A percentile compares a stretch with the other conserved stretches of the same genome.
phyloP scores from a whole-genome alignment of 2,797 vertebrate species.

The Morus bassanus region DNA sequence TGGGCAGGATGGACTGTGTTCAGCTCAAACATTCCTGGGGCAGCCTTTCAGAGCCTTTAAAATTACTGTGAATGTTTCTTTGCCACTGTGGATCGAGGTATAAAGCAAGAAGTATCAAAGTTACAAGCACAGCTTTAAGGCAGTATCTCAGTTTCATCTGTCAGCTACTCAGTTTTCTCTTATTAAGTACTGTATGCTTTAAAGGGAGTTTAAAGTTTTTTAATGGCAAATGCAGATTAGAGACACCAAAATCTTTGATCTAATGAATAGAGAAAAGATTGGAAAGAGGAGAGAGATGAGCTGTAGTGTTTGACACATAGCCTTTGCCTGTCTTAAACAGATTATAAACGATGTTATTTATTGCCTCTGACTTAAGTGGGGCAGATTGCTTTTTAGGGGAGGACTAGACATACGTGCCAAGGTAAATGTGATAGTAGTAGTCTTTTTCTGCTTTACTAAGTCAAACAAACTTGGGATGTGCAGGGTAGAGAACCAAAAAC shows the following conservation, averaged over 20 bases:
- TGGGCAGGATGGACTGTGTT: background rate
- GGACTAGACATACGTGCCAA: background rate
- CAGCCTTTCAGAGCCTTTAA: background rate
- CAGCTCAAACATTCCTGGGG: background rate
- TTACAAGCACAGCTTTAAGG: background rate
- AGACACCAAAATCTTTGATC: background rate
- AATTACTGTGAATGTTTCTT: background rate
- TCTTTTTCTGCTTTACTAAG: background rate
- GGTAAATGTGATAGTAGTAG: background rate
- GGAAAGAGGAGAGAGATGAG: background rate
- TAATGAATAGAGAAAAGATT: background rate
- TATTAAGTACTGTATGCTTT: background rate
- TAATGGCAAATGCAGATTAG: background rate
- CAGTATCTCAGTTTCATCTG: background rate
- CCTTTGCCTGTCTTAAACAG: background rate
- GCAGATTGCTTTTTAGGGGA: background rate
- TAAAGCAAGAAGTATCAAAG: background rate
- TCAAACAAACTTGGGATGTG: background rate
- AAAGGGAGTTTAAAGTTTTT: background rate
- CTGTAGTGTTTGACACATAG: background rate
- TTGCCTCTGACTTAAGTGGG: background rate
- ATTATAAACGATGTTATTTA: background rate
- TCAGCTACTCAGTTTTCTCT: background rate
- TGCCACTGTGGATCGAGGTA: background rate
- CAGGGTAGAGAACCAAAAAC: background rate